Evolutionary conservation across 2,888 invertebrate species (phyloP).

Genomic region (Callimorpha dominula): DNA sequence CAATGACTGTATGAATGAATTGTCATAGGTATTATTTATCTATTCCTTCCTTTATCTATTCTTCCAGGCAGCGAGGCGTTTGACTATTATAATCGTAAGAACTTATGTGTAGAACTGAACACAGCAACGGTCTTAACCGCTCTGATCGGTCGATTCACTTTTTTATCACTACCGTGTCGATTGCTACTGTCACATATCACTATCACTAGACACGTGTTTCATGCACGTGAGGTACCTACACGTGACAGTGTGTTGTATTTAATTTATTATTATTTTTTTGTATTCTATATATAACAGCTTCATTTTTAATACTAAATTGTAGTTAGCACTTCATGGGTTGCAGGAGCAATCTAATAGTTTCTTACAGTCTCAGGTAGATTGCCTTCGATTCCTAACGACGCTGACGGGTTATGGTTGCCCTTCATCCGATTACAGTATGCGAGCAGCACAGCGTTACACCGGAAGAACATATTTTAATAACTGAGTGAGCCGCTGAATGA

Average conservation of each 20-base stretch:
- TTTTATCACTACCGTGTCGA: not conserved
- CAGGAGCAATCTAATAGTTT: not conserved
- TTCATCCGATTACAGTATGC: not conserved
- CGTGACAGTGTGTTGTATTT: not conserved
- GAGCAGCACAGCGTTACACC: not conserved
- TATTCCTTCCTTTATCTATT: too few species aligned
- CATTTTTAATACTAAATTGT: not conserved
- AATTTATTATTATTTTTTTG: too few species aligned
- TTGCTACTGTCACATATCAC: not conserved
- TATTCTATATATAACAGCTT: not conserved
- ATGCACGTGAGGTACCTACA: not conserved
- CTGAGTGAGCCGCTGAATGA: not conserved
- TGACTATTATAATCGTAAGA: not conserved
- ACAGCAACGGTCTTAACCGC: not conserved
- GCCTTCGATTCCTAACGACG: not conserved
- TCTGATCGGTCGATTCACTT: constrained; percentile 2
- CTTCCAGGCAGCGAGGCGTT: not conserved
- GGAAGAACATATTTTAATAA: not conserved
- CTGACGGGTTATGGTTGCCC: not conserved
- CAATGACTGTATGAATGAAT: not conserved
- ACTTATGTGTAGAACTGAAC: not conserved
- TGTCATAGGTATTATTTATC: not conserved
- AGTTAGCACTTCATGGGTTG: not conserved
- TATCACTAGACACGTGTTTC: not conserved
- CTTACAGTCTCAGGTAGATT: not conserved